Conservation (phyloP, 2,888 invertebrate genomes). For the Apantesis nais region DNA sequence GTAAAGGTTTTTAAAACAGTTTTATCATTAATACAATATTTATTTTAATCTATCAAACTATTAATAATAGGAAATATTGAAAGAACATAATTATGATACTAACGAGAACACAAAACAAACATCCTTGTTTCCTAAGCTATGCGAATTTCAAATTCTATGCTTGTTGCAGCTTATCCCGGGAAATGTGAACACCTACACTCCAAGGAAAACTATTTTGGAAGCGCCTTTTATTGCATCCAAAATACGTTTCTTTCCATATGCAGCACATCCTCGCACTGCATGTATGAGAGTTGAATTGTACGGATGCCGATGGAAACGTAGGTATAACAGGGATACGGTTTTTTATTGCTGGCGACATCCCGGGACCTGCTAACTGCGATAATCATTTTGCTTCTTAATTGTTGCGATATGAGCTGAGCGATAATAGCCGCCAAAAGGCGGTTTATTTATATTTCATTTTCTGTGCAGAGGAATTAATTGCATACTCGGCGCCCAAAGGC, state of each 20-base stretch:
- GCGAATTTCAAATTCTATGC: slow-evolving; percentile 4
- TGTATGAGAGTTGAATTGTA: slow-evolving; percentile 97
- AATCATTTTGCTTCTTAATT: slow-evolving; percentile 36
- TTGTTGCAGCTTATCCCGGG: slow-evolving; percentile 89
- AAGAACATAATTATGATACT: not conserved
- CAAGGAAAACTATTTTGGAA: slow-evolving; percentile 89
- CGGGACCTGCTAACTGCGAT: slow-evolving; percentile 64
- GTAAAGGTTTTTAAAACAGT: not conserved
- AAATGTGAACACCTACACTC: slow-evolving; percentile 91
- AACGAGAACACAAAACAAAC: not conserved
- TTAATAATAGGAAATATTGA: too few species aligned
- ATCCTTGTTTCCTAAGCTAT: not conserved
- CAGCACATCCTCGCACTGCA: slow-evolving; percentile 93
- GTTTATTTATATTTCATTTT: slow-evolving; percentile 56
- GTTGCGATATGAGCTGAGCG: slow-evolving; percentile 53
- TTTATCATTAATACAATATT: not conserved
- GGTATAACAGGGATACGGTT: slow-evolving; percentile 61
- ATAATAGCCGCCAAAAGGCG: slow-evolving; percentile 58
- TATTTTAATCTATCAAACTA: not conserved
- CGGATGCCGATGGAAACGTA: slow-evolving; percentile 90
- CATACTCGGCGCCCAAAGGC: slow-evolving; percentile 89
- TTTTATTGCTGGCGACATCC: slow-evolving; percentile 64
- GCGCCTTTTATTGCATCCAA: slow-evolving; percentile 94
- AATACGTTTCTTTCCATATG: slow-evolving; percentile 95
- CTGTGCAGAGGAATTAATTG: slow-evolving; percentile 87